A percentile compares a stretch with the other conserved stretches of the same genome.
These are phyloP conservation scores for Holcopasites calliopsidis DNA, from an alignment of 1,140 invertebrate genomes.

Conservation along the genomic window DNA sequence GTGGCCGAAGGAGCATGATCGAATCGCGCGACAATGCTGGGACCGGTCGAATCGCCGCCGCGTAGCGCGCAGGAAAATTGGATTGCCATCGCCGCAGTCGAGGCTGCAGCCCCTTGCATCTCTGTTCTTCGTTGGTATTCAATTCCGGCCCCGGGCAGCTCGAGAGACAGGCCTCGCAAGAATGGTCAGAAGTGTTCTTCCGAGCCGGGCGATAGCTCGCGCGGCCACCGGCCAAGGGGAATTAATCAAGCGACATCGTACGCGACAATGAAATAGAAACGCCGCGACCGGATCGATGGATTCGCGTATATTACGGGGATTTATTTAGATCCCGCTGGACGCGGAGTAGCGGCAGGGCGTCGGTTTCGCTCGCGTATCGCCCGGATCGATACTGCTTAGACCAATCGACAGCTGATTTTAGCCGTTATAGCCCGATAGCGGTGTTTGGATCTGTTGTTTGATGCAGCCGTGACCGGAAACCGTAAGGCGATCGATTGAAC, in stretches of 20 bases:
- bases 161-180: slow-evolving; percentile 6
- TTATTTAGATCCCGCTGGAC: slow-evolving; percentile 17
- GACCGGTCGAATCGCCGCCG: not conserved
- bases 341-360: slow-evolving; percentile 51
- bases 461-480: no score
- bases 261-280: slow-evolving; percentile 60
- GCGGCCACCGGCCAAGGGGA: slow-evolving; percentile 55
- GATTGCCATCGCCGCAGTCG: slow-evolving; percentile 6
- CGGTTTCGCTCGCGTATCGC: slow-evolving; percentile 2
- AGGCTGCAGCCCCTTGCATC: not conserved
- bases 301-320: slow-evolving; percentile 56
- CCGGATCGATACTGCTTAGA: slow-evolving; percentile 19
- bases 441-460: not conserved
- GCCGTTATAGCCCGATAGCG: no score
- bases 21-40: slow-evolving; percentile 5
- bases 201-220: slow-evolving; percentile 34
- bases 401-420: not conserved
- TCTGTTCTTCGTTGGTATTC: not conserved
- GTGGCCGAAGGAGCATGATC: slow-evolving; percentile 27
- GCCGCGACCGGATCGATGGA: slow-evolving; percentile 31
- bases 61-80: slow-evolving; percentile 22
- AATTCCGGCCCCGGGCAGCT: not conserved
- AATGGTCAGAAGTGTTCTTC: slow-evolving; percentile 52
- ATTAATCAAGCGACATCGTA: slow-evolving; percentile 61
- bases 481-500: not conserved